Conservation (phyloP, 2,888 invertebrate genomes). For the Athalia rosae region DNA sequence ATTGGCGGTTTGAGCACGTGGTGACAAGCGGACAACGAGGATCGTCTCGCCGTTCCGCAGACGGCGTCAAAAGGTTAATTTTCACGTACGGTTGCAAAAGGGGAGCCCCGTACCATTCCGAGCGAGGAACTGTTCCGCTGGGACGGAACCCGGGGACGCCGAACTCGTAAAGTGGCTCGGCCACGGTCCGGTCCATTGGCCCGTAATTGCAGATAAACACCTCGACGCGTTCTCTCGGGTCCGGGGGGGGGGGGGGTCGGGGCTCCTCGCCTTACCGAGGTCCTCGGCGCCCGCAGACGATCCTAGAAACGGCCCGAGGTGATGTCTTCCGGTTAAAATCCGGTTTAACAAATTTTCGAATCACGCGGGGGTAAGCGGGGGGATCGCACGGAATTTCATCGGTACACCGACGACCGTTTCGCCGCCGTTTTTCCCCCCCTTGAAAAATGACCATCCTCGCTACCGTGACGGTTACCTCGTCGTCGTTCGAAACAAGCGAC, state of each 20-base stretch:
- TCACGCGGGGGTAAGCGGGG: not conserved
- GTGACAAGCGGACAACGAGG: conserved; percentile 34
- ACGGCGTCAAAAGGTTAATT: conserved; percentile 44
- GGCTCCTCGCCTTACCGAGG: conserved; percentile 20
- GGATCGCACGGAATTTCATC: not conserved
- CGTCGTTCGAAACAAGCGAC: not conserved
- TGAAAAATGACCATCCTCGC: too few relatives aligned
- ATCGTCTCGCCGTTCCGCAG: conserved; percentile 24
- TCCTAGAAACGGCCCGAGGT: not conserved
- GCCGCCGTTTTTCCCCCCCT: too few relatives aligned
- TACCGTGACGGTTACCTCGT: too few relatives aligned
- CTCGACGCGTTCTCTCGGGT: conserved; percentile 57
- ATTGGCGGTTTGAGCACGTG: not conserved
- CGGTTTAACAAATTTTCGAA: too few relatives aligned
- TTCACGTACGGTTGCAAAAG: conserved; percentile 57
- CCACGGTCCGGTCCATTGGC: conserved; percentile 63
- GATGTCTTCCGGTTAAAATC: too few relatives aligned
- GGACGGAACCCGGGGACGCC: conserved; percentile 59
- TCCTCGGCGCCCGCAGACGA: conserved; percentile 23
- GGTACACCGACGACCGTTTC: not conserved
- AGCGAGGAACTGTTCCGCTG: conserved; percentile 57
- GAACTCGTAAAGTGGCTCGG: conserved; percentile 61
- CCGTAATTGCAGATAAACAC: conserved; percentile 70
- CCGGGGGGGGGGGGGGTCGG: conserved; percentile 20
- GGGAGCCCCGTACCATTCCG: conserved; percentile 56